Conservation (phyloP, 2,113 vertebrate genomes). For the Lycaon pictus region DNA sequence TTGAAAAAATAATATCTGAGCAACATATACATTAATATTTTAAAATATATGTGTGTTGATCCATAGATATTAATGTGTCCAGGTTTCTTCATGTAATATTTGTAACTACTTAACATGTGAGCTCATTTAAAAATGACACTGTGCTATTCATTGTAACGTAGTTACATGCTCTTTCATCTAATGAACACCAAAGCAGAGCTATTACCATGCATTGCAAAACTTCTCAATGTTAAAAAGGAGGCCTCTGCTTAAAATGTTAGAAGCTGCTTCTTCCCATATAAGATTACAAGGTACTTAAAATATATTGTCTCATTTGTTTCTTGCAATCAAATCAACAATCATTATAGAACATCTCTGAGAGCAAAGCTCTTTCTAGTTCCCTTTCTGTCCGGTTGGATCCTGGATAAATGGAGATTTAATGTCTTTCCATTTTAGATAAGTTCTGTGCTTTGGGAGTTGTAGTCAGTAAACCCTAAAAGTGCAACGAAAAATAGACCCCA, state of each 20-base stretch:
- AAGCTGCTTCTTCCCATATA: slow-evolving; percentile 23
- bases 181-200: not conserved
- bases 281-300: slow-evolving; percentile 15
- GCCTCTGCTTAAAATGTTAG: not conserved
- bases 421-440: not conserved
- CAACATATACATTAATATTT: not conserved
- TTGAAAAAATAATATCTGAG: slow-evolving; percentile 10
- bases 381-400: not conserved
- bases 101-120: not conserved
- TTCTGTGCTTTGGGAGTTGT: not conserved
- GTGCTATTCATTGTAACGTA: not conserved
- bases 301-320: not conserved
- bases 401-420: not conserved
- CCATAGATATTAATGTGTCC: not conserved
- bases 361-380: not conserved
- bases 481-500: slow-evolving; percentile 19
- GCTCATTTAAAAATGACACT: slow-evolving; percentile 48
- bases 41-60: not conserved
- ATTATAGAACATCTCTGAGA: not conserved
- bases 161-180: not conserved
- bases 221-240: slow-evolving; percentile 3
- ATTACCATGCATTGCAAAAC: not conserved
- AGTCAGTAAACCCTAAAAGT: slow-evolving; percentile 8
- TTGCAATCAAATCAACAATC: slow-evolving; percentile 25
- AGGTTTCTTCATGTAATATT: not conserved